These are phyloP conservation scores for Epinephelus fuscoguttatus DNA, from an alignment of 2,113 vertebrate genomes.

Conservation along the genomic window DNA sequence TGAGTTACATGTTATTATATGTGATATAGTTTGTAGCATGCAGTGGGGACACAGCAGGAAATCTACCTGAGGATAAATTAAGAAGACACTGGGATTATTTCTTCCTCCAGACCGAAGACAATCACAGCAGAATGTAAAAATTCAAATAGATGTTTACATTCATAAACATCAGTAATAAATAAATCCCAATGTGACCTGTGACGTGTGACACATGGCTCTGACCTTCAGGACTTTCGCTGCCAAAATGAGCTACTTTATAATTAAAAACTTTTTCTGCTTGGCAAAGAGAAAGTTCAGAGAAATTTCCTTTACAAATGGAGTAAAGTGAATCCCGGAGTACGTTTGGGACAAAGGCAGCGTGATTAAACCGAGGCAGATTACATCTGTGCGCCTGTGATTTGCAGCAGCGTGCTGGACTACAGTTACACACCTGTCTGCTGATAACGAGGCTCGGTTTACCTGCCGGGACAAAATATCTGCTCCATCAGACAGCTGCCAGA, in stretches of 20 bases:
- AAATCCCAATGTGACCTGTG: neutral
- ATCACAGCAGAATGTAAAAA: too few species aligned
- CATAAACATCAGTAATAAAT: neutral
- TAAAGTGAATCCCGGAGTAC: neutral
- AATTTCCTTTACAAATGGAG: neutral
- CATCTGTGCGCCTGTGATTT: constrained; percentile 39
- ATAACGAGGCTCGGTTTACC: constrained; percentile 75
- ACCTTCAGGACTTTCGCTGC: neutral
- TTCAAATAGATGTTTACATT: neutral
- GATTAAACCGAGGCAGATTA: constrained; percentile 23
- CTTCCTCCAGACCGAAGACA: too few species aligned
- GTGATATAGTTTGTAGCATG: too few species aligned
- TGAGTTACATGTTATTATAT: too few species aligned
- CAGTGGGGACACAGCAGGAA: neutral
- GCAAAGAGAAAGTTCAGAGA: neutral
- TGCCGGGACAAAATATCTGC: constrained; percentile 30
- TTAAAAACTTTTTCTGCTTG: neutral
- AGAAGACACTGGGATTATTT: neutral
- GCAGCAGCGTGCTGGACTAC: constrained; percentile 52
- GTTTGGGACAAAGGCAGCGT: neutral
- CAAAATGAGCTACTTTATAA: neutral
- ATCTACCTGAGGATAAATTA: neutral
- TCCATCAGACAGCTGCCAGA: constrained; percentile 70
- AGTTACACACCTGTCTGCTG: constrained; percentile 74
- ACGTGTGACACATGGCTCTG: neutral